Percentiles rank a stretch among this genome's conserved stretches.
Evolutionary conservation across 2,113 vertebrate genomes (phyloP).

Genomic region (Sapayoa aenigma): DNA sequence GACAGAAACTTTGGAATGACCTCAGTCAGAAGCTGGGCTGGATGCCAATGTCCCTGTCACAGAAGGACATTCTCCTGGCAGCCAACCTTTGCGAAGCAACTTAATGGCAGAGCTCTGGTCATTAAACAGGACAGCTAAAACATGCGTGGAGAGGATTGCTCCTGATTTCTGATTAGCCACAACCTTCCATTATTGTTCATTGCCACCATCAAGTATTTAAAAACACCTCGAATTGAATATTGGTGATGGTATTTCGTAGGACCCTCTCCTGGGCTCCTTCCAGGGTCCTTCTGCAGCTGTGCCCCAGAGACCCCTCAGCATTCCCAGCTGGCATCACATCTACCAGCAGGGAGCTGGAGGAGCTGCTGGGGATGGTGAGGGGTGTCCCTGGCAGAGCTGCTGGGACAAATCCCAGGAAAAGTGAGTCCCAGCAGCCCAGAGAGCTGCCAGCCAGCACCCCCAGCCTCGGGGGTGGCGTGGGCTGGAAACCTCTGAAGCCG

Average conservation of each 20-base stretch:
- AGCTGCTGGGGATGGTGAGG: neutral
- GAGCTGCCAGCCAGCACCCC: neutral
- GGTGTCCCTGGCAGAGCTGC: neutral
- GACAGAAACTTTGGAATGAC: neutral
- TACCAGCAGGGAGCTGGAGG: fast-evolving
- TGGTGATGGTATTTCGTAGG: fast-evolving
- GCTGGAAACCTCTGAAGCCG: neutral
- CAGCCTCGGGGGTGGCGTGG: too few species aligned
- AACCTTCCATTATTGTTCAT: neutral
- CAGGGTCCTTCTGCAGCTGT: neutral
- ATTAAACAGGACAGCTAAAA: neutral
- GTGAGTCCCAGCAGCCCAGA: fast-evolving
- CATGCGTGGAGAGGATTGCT: neutral
- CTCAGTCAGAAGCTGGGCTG: neutral
- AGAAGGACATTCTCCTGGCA: neutral
- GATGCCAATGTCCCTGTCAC: neutral
- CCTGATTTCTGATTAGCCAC: neutral
- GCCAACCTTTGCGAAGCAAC: neutral
- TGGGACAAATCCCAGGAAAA: neutral
- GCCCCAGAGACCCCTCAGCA: neutral
- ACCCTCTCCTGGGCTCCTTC: neutral
- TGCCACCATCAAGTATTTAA: neutral
- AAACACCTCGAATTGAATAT: neutral
- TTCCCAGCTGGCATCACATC: fast-evolving
- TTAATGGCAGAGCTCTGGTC: neutral